Evolutionary conservation across 2,888 invertebrate species (phyloP).

Genomic region (Eupithecia vulgata): DNA sequence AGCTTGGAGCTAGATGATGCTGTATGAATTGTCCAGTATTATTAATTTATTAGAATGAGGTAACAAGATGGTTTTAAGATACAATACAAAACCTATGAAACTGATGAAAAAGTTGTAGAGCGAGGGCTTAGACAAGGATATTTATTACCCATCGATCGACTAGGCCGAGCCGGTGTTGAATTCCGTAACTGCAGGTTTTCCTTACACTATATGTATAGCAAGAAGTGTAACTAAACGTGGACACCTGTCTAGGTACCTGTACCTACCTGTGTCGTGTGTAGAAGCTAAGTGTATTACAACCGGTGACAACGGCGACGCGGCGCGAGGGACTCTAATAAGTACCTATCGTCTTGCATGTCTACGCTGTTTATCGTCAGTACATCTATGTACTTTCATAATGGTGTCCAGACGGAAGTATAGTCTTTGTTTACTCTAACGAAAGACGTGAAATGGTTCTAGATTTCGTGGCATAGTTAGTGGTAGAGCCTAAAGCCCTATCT

Average conservation of each 20-base stretch:
- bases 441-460: not conserved
- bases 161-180: too few relatives aligned
- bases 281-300: not conserved
- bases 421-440: not conserved
- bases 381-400: not conserved
- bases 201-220: not conserved
- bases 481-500: not conserved
- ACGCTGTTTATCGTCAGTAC: not conserved
- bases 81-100: not conserved
- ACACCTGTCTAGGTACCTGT: not conserved
- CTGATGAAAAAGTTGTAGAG: not conserved
- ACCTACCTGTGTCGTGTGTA: slow-evolving; percentile 5
- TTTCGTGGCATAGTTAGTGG: not conserved
- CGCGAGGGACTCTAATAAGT: not conserved
- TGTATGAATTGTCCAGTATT: too few relatives aligned
- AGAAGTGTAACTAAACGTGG: not conserved
- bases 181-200: too few relatives aligned
- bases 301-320: not conserved
- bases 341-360: not conserved
- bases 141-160: too few relatives aligned
- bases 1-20: too few relatives aligned
- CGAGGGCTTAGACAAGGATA: too few relatives aligned
- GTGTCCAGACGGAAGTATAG: not conserved
- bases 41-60: not conserved
- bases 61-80: not conserved